Evolutionary conservation across 2,113 vertebrate genomes (phyloP), one percentile per base, ranked within the genome.

Genomic region (Manacus vitellinus): DNA sequence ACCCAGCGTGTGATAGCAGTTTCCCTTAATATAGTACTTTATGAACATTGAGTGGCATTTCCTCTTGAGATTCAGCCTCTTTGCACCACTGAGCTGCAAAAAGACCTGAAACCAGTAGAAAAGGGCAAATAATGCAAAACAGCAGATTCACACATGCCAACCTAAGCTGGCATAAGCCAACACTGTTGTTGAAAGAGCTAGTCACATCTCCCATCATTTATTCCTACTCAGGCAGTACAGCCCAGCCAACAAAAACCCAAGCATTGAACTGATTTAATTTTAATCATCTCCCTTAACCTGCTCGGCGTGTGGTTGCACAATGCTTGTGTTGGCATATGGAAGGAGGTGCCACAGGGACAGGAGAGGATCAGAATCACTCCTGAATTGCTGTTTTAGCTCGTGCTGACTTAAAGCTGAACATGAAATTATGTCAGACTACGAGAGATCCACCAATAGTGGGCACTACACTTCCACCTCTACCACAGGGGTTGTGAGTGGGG

Each of bases 401-500:
- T 35, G 44, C 8, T 81, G n/a, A 18, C 25, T 71, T 47, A 6
- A 56, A 52, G 31, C 6, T 79, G 12, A 72, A 62, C 4, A 15
- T 1, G 17, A 66, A 79, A 37, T 15, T 43, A 10, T 10, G 33
- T 21, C 55, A 30, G 14, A 55, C 28, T 65, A 15, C 5, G 21
- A 73, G 39, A 65, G 12, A 44, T 15, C 33, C 18, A 74, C 46
- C 37, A 83, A n/a, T 0, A 74, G 37, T 35, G 44, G 71, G 44
- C 51, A 58, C 43, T 54, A 12, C 7, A 1, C 14, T 86, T 39
- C 51, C 46, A 49, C 13, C 2, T 6, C 4, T 72, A 2, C 15
- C 0, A 0, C 2, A 3, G 3, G 12, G 17, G 5, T 1, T 44
- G 37, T 31, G 14, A 8, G 0, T 4, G 5, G 19, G 28, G 41